phyloP scores from a whole-genome alignment of 2,113 vertebrate genomes.

The Coptodon rendalli region DNA sequence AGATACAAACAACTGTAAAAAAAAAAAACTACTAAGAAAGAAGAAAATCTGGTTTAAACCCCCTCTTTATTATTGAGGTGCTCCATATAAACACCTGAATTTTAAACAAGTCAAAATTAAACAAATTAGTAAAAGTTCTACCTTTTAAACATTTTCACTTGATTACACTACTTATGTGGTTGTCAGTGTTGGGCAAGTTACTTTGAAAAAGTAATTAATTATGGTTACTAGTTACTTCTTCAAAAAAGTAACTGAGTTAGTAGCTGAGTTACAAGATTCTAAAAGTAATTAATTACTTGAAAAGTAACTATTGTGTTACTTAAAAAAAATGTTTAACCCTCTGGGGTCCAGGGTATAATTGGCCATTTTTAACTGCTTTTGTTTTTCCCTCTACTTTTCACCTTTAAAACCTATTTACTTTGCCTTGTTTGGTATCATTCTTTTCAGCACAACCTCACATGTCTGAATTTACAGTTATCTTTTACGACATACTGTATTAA shows the following conservation, averaged over 20 bases:
- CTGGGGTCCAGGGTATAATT: not conserved
- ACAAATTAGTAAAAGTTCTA: not conserved
- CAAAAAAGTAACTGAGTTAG: not conserved
- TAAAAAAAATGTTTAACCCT: not conserved
- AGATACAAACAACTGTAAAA: too few species aligned
- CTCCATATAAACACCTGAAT: not conserved
- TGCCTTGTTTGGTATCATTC: not conserved
- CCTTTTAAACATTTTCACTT: not conserved
- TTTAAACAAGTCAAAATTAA: not conserved
- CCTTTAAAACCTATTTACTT: not conserved
- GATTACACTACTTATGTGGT: not conserved
- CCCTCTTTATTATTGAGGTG: not conserved
- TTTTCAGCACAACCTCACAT: not conserved
- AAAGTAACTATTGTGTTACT: not conserved
- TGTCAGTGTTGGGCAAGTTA: not conserved
- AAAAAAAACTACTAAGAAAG: not conserved
- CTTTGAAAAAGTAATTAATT: not conserved
- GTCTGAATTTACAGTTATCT: not conserved
- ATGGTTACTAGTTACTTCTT: not conserved
- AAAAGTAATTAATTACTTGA: not conserved
- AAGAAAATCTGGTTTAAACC: not conserved
- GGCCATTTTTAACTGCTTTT: not conserved
- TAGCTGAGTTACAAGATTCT: not conserved
- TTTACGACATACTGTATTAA: not conserved
- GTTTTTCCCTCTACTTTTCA: not conserved